phyloP scores from a whole-genome alignment of 2,797 vertebrate species.

The Diplodus sargus region DNA sequence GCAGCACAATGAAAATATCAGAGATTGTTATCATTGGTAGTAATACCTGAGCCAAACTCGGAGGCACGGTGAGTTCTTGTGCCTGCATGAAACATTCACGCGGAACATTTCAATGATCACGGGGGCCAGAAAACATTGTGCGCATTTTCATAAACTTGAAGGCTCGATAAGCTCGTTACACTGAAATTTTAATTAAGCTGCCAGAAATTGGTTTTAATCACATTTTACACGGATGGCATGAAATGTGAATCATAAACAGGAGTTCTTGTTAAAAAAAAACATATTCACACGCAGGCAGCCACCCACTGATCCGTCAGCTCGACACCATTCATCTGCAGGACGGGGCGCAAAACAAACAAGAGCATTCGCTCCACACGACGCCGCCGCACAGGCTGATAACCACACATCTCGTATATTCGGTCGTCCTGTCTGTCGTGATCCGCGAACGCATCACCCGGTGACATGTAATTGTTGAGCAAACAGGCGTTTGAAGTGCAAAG shows the following conservation, averaged over 20 bases:
- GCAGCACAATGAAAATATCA: constrained; percentile 50
- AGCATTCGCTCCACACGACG: constrained; percentile 27
- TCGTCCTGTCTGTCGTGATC: constrained; percentile 43
- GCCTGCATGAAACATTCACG: constrained; percentile 17
- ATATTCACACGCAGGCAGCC: constrained; percentile 20
- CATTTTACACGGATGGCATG: constrained; percentile 31
- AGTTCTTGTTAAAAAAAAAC: constrained; percentile 23
- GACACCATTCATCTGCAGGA: constrained; percentile 47
- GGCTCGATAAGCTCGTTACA: constrained; percentile 44
- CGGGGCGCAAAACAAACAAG: constrained; percentile 34
- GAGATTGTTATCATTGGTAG: constrained; percentile 11
- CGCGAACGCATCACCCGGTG: constrained; percentile 12
- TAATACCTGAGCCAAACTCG: constrained; percentile 10
- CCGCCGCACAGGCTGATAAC: constrained; percentile 46
- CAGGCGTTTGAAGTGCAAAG: constrained; percentile 25
- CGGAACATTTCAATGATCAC: constrained; percentile 19
- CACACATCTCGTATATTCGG: constrained; percentile 38
- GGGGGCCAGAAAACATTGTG: constrained; percentile 25
- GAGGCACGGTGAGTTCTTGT: constrained; percentile 6
- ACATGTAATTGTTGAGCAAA: constrained; percentile 43
- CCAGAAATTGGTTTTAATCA: constrained; percentile 53
- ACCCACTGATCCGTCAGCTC: constrained; percentile 49
- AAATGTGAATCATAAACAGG: constrained; percentile 30
- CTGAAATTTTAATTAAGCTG: constrained; percentile 56
- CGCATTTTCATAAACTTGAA: constrained; percentile 53